Base-by-base conservation (phyloP, 2,888 invertebrate species). In the Nebria salina region DNA sequence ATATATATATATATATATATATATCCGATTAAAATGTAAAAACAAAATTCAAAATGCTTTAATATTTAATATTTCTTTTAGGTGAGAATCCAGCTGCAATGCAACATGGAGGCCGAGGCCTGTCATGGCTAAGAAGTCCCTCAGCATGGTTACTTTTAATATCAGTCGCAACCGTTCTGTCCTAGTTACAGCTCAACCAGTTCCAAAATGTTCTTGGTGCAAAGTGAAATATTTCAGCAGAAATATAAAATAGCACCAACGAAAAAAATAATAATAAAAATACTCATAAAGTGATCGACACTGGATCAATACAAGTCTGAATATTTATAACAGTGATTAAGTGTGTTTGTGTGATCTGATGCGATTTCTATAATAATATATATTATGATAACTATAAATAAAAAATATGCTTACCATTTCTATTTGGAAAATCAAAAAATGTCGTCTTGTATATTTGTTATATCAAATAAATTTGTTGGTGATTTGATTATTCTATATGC, bases 81-180 rank as follows among this genome's bases (percentile, higher is more conserved):
- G 91, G 90, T 84, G 91, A 91, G 85, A 90, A 90, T 86, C 90
- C 90, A 65, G 90, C 90, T 43, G 91, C 91, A 13, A 90, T 91
- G 90, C 90, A 91, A 84, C 90, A 90, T 83, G 90, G 90, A 73
- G 90, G 90, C 26, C 85, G 88, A 82, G 89, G 88, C 81, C 84
- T 89, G 64, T 89, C 89, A 72, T 89, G 89, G 89, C 85, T 89
- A 74, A 88, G 88, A 83, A 89, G 88, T 84, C 89, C 89, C 15
- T 89, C 89, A 43, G 88, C 88, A 43, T 89, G 89, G 89, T 84
- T 89, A 72, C 85, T 89, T 79, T 84, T 89, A 77, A 85, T 87
- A 81, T 87, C 87, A 41, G 85, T 88, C 80, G 84, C 86, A 64
- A 85, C 86, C 82, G 85, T 87, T 83, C 84, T 88, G 84, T 88